Percentiles rank a stretch among this genome's conserved stretches.
Evolutionary conservation across 2,113 vertebrate genomes (phyloP).

Genomic region (Megaceryle torquata): DNA sequence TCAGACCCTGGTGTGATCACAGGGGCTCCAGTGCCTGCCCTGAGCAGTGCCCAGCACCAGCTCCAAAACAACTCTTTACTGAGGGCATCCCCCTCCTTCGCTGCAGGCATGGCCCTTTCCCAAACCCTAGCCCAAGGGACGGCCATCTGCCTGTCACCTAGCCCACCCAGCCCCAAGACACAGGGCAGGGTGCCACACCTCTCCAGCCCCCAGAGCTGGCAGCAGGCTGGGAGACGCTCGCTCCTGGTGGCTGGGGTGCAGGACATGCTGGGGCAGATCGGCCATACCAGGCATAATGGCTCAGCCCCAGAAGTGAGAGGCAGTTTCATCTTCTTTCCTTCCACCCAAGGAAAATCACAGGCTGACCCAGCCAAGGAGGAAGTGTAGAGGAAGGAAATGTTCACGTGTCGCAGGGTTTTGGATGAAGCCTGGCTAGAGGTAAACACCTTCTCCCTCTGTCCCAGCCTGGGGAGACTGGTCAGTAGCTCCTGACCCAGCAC

Average conservation of each 20-base stretch:
- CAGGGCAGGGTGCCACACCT: background rate
- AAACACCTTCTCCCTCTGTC: background rate
- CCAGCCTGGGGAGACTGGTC: background rate
- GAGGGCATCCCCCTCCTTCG: background rate
- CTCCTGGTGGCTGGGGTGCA: rapidly evolving
- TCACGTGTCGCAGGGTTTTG: background rate
- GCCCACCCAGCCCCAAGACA: rapidly evolving
- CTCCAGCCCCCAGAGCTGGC: background rate
- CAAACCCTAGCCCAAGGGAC: background rate
- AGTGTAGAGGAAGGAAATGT: slow-evolving; percentile 15
- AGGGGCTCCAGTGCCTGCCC: background rate
- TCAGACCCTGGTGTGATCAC: background rate
- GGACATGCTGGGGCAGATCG: rapidly evolving
- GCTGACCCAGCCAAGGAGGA: background rate
- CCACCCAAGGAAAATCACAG: background rate
- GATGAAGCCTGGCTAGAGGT: background rate
- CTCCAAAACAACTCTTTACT: background rate
- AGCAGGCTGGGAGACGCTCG: rapidly evolving
- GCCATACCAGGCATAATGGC: background rate
- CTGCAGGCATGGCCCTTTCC: background rate
- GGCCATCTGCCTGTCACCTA: background rate
- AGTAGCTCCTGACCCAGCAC: background rate
- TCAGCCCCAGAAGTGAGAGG: background rate
- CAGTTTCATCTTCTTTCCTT: background rate
- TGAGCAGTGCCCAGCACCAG: rapidly evolving